Conservation (phyloP, 2,888 invertebrate species). For the Leptothorax acervorum region DNA sequence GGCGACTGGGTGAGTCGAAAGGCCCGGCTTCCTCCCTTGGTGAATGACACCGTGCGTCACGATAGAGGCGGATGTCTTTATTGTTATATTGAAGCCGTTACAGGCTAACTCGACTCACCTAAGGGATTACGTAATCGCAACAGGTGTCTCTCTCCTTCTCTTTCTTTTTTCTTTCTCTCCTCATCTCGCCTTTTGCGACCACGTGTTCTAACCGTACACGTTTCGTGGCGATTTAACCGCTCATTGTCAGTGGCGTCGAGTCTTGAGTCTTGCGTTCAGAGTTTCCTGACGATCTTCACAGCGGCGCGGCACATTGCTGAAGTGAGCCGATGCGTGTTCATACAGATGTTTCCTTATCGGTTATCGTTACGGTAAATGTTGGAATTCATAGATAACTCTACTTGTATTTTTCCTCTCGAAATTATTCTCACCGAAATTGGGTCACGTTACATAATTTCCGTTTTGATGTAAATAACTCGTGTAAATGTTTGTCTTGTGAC, state of each 20-base stretch:
- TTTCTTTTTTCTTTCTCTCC: background rate
- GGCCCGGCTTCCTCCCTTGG: conserved; percentile 46
- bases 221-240: conserved; percentile 22
- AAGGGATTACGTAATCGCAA: conserved; percentile 74
- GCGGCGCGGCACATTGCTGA: background rate
- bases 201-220: conserved; percentile 58
- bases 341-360: conserved; percentile 34
- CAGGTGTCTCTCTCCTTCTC: conserved; percentile 69
- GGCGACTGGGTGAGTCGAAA: conserved; percentile 61
- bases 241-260: background rate
- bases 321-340: background rate
- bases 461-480: background rate
- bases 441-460: background rate
- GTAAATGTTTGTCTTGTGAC: background rate
- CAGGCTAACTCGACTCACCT: conserved; percentile 63
- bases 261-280: background rate
- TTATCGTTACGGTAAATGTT: conserved; percentile 16
- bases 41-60: conserved; percentile 69
- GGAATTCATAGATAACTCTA: conserved; percentile 9
- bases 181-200: conserved; percentile 32
- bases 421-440: conserved; percentile 3
- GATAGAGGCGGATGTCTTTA: conserved; percentile 69
- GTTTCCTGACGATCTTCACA: background rate
- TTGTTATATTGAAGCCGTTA: conserved; percentile 63
- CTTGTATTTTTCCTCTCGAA: conserved; percentile 25